These are phyloP conservation scores for Hippopotamyrus pictus DNA, from an alignment of 2,797 vertebrate genomes.

Conservation along the genomic window DNA sequence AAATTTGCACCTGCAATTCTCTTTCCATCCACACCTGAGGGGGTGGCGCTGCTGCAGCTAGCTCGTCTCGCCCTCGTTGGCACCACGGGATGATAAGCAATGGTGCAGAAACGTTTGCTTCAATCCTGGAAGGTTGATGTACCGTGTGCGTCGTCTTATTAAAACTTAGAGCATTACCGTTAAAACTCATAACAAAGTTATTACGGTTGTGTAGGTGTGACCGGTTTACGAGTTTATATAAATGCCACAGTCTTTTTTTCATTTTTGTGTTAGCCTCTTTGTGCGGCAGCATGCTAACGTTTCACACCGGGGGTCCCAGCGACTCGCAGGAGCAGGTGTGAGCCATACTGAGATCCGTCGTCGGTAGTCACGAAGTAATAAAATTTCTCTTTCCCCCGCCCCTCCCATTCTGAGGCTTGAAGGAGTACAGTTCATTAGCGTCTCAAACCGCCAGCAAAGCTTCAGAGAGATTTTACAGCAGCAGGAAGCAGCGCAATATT, in stretches of 20 bases:
- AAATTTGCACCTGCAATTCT: not conserved
- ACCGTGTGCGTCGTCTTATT: not conserved
- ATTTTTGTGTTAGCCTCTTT: not conserved
- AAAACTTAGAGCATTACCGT: not conserved
- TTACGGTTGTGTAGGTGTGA: not conserved
- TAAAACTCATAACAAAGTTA: slow-evolving; percentile 9
- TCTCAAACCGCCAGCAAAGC: not conserved
- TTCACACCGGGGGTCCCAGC: not conserved
- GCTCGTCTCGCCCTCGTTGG: not conserved
- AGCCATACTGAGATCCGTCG: not conserved
- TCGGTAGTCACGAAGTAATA: not conserved
- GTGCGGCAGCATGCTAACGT: not conserved
- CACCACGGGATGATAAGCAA: not conserved
- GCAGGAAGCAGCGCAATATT: not conserved
- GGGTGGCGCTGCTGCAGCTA: not conserved
- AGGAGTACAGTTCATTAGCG: not conserved
- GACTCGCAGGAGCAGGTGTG: not conserved
- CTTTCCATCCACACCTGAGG: not conserved
- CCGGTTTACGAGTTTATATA: not conserved
- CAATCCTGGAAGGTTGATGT: not conserved
- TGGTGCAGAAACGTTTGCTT: not conserved
- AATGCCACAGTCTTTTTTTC: not conserved
- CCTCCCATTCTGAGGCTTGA: not conserved
- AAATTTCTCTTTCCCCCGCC: not conserved
- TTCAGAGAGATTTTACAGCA: not conserved